These are phyloP conservation scores for Yoshiicerus persimilis DNA, from an alignment of 1,140 invertebrate genomes.

Conservation along the genomic window DNA sequence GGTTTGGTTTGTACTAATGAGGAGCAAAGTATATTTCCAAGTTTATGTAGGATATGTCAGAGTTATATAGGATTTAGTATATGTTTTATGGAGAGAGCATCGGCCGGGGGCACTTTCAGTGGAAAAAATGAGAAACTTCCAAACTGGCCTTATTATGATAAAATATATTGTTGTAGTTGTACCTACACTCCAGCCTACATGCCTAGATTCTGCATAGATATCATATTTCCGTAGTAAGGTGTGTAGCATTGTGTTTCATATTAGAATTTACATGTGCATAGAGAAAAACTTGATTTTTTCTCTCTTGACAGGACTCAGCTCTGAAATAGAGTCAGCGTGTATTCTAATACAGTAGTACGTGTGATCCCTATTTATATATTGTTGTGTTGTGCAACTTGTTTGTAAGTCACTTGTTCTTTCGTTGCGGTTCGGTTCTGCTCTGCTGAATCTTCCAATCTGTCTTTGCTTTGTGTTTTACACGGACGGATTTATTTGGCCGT, in stretches of 20 bases:
- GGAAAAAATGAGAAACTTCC: neutral
- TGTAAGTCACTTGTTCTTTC: neutral
- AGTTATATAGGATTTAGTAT: neutral
- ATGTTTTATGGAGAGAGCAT: no score
- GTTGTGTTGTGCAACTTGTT: neutral
- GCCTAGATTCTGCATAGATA: neutral
- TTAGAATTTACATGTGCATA: neutral
- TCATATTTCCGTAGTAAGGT: neutral
- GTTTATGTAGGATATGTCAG: neutral
- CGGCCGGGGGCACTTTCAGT: neutral
- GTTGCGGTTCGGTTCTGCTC: constrained; percentile 1
- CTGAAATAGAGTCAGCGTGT: neutral
- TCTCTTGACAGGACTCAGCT: neutral
- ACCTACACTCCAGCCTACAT: neutral
- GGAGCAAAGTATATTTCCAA: neutral
- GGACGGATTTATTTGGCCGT: neutral
- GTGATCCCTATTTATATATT: neutral
- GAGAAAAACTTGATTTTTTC: neutral
- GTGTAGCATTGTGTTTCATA: neutral
- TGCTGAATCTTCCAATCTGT: neutral
- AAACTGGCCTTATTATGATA: neutral
- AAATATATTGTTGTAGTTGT: neutral
- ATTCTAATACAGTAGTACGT: neutral
- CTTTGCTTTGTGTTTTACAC: neutral
- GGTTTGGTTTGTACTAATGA: neutral